Evolutionary conservation across 2,113 vertebrate genomes (phyloP), one percentile per base, ranked within the genome.

Genomic region (Myotis davidii): DNA sequence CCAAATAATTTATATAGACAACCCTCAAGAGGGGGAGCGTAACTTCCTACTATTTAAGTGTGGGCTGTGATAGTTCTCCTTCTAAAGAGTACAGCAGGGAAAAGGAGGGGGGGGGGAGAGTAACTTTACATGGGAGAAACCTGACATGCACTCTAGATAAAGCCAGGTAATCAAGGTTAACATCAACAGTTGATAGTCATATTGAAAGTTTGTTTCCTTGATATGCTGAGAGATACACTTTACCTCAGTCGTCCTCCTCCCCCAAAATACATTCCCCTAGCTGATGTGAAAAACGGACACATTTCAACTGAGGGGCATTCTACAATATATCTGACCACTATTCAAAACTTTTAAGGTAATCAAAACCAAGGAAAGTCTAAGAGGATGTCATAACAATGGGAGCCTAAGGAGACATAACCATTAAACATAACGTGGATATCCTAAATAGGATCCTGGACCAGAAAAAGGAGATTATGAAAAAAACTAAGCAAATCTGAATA

Each of bases 301-400:
- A 84, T 67, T 64, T 52, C 25, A 76, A 34, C 0, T 45, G 29
- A 72, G 16, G 5, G 29, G 56, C 2, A 73, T 7, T 87, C 77
- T 79, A 84, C 10, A 87, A 77, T 90, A 45, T 61, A 77, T 20
- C 45, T 79, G 11, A 81, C 3, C 2, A 56, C 27, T 9, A 69
- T 9, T 77, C 32, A 50, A 54, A 77, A 64, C 32, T 78, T 69
- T 77, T 21, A 86, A 94, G 52, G 34, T 67, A 32, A 56, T 52
- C 27, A 88, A 88, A 87, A 88, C n/a, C n/a, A 81, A 90, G 65
- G 23, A 73, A 77, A 95, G 65, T 76, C 56, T 54, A 88, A 95
- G 65, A 93, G 70, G 86, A 42, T 73, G 5, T 52, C 14, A 42
- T 4, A 83, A 29, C 32, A 92, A 77, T 8, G 67, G 27, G 34